Evolutionary conservation across 2,113 vertebrate species (phyloP), one percentile per base, ranked within the genome.

Genomic region (Petromus typicus): DNA sequence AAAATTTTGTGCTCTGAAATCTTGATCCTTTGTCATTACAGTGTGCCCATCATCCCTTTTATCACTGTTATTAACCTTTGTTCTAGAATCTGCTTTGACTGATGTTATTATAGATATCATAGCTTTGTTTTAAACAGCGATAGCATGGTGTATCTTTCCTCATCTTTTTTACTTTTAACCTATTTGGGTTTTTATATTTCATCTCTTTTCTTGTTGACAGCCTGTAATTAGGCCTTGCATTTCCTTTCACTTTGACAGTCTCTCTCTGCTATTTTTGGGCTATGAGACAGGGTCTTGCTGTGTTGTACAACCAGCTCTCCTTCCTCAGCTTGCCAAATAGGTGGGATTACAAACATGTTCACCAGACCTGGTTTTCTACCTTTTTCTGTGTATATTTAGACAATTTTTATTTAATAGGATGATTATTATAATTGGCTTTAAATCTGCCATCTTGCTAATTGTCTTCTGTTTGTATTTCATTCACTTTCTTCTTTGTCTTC

Each of bases 51-150:
- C 27, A 27, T 66, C 25, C 48, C 23, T 67, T 90, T 76, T 78
- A 67, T 63, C 27, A 23, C 23, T 75, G 16, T 25, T 76, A 92
- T 37, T 96, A 54, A 14, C 83, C 67, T 86, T 96, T 95, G 40
- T 93, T 91, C 64, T 85, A 17, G 91, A 85, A 89, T 95, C 23
- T 96, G 43, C 57, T 94, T 94, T 56, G 32, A 10, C 12, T 90
- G 57, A 22, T 51, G 8, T 66, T 54, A 89, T 75, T 56, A 61
- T 76, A 51, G 56, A 20, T 34, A 81, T 81, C 48, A 17, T 34
- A 88, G 59, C 22, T 91, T 85, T 80, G 54, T 93, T 85, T 89
- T 59, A 20, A 64, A 45, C 80, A 64, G 11, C 30, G 22, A 61
- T 86, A 66, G 25, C 40, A 27, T 75, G 71, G 43, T 25, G 27